Base-by-base conservation (phyloP, 2,888 invertebrate genomes). In the Hemithea aestivaria region DNA sequence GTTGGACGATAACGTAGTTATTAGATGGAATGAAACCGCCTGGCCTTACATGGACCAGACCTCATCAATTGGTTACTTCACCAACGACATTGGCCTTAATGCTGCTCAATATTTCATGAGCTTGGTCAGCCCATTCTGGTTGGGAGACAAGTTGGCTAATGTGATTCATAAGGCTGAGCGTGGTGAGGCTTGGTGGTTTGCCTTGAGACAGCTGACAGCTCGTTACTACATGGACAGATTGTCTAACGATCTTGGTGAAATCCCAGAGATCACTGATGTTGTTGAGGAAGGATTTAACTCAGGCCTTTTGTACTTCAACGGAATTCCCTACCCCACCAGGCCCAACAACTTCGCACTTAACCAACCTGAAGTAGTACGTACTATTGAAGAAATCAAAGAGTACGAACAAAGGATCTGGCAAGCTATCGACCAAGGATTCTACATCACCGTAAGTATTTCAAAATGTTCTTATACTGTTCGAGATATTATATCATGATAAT, bases 141-240 rank as follows among this genome's bases (percentile, higher is more conserved):
- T 92, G 62, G 84, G 88, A 40, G 88, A 88, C 38, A 73, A 83
- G n/a, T 81, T 85, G 28, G 88, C 85, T 48, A 76, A 87, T 36
- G 78, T 32, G 87, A 89, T 48, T 21, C 40, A 32, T 31, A 42
- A 40, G 21, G 40, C 42, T 16, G 35, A 34, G 20, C 51, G 51
- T 34, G 51, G 51, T 26, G 51, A 51, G 21, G 11, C 37, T 20
- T 51, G 51, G 51, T 47, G 41, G 64, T 62, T 48, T 36, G 7
- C 51, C 27, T 90, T 92, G 58, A 92, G 92, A 60, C 92, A 93
- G 70, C 58, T 93, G 7, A 54, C 93, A 49, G 88, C 92, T 43
- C 91, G 91, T 49, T 94, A 93, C 76, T 92, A 94, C 65, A 83
- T 94, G 78, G 93, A 94, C 66, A 91, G 94, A 68, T 74, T 94